Evolutionary conservation across 2,888 invertebrate genomes (phyloP), one percentile per base, ranked within the genome.

Genomic region (Plagodis pulveraria): DNA sequence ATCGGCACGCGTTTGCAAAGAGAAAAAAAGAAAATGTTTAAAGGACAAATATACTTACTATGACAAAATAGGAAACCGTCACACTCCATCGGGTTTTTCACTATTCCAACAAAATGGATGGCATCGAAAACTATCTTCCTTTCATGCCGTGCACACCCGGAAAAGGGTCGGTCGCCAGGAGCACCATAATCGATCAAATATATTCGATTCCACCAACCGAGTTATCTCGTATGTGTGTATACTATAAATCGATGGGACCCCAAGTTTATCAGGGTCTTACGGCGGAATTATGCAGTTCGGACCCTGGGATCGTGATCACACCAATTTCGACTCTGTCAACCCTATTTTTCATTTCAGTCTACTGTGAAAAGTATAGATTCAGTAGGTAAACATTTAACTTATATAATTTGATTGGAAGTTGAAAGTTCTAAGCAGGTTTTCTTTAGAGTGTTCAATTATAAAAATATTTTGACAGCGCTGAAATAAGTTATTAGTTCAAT

Each of bases 211-310:
- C 45, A 36, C 34, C 35, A 8, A 33, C 49, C 53, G 50, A 58
- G 45, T 50, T 58, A 54, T 58, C 46, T 54, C 45, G n/a, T 35
- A 41, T 49, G 41, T 44, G 53, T 58, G 50, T 54, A 36, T 44
- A 38, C 42, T 51, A 56, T 60, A 60, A 60, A 56, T 60, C 48
- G 60, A 34, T 22, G 51, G 51, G 33, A 6, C 42, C 60, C 42
- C 50, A 46, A 54, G 54, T 60, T 60, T 56, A 49, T 60, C 60
- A 60, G 42, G 42, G 48, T 40, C 56, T 51, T 55, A 60, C 47
- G 47, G 51, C 44, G 32, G 44, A 60, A 60, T 60, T 60, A 60
- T 60, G 56, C 60, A 51, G 48, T 56, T 51, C 51, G 56, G 60
- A 60, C 60, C 40, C 34, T 50, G n/a, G 46, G 8, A 40, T 46